phyloP scores from a whole-genome alignment of 1,140 invertebrate species.

The Zophobas morio region DNA sequence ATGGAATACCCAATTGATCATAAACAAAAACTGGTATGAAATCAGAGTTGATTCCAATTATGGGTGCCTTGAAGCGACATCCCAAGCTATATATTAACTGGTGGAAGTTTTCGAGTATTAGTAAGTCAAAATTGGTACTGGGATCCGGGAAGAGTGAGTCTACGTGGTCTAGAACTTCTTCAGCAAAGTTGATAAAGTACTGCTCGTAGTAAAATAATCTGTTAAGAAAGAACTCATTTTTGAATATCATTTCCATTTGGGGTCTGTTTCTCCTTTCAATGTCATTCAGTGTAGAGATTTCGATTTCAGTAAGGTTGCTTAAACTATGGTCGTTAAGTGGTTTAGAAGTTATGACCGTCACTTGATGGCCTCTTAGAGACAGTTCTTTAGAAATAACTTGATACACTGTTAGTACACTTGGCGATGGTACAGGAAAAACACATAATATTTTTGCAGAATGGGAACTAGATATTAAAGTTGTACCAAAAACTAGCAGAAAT shows the following conservation, averaged over 20 bases:
- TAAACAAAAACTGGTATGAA: neutral
- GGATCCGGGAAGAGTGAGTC: neutral
- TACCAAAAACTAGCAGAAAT: too few species aligned
- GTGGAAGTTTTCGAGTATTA: neutral
- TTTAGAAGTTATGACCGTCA: neutral
- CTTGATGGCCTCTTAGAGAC: neutral
- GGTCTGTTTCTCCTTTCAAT: neutral
- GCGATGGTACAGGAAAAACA: neutral
- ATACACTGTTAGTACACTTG: too few species aligned
- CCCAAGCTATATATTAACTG: neutral
- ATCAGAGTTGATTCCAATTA: neutral
- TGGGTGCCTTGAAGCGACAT: neutral
- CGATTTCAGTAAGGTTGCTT: neutral
- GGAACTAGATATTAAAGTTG: neutral
- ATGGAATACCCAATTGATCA: neutral
- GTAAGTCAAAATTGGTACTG: neutral
- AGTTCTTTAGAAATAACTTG: neutral
- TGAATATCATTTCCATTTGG: neutral
- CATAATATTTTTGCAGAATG: neutral
- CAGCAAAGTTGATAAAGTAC: neutral
- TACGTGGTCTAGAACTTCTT: neutral
- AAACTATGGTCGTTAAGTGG: neutral
- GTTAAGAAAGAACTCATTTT: neutral
- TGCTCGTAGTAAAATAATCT: neutral
- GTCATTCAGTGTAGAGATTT: neutral